Percentiles rank a stretch among this genome's conserved stretches.
Evolutionary conservation across 2,113 vertebrate species (phyloP).

Genomic region (Leucopsar rothschildi): DNA sequence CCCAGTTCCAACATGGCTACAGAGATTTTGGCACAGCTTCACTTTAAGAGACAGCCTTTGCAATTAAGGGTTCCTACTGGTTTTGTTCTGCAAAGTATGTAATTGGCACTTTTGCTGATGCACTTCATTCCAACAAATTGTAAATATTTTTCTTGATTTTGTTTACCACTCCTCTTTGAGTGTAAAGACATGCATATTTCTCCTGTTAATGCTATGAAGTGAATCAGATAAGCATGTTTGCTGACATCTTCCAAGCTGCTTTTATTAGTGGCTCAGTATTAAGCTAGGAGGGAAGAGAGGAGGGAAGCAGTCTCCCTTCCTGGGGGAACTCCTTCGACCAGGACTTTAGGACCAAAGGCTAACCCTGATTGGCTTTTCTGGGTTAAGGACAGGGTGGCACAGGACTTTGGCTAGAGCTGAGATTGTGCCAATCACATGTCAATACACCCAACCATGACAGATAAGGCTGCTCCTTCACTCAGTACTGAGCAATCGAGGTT

Average conservation of each 20-base stretch:
- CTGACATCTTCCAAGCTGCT: background rate
- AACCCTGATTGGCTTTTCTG: background rate
- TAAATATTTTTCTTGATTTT: background rate
- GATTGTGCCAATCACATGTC: background rate
- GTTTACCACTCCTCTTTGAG: background rate
- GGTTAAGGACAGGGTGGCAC: background rate
- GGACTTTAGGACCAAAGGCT: background rate
- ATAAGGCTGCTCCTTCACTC: background rate
- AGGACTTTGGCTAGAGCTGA: slow-evolving; percentile 26
- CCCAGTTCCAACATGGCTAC: background rate
- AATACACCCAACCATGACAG: background rate
- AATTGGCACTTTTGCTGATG: background rate
- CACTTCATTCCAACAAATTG: background rate
- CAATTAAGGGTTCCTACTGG: background rate
- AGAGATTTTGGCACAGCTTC: background rate
- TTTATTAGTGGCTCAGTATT: background rate
- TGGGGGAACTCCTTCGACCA: background rate
- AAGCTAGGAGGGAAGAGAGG: background rate
- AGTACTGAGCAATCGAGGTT: background rate
- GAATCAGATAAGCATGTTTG: background rate
- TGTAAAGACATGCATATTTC: background rate
- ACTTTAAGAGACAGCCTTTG: background rate
- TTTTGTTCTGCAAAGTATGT: background rate
- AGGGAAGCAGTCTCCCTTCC: background rate
- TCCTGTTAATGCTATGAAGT: background rate